phyloP scores from a whole-genome alignment of 2,888 invertebrate genomes.

The Plusia festucae region DNA sequence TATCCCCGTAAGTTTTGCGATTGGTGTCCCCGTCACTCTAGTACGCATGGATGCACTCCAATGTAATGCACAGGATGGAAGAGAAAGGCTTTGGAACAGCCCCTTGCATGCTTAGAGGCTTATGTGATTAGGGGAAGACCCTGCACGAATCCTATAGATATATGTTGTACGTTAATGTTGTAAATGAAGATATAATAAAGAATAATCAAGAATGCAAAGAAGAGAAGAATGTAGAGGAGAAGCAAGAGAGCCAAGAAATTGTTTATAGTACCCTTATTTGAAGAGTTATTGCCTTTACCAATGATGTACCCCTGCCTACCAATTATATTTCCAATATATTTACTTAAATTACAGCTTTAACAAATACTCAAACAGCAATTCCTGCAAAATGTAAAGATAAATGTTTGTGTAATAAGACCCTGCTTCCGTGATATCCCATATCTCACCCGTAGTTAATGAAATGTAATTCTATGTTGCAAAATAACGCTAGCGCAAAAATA shows the following conservation, averaged over 20 bases:
- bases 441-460: neutral
- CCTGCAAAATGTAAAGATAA: neutral
- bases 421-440: neutral
- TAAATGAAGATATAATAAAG: conserved; percentile 52
- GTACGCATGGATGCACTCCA: conserved; percentile 85
- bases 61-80: conserved; percentile 70
- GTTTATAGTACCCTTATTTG: conserved; percentile 19
- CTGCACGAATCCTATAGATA: conserved; percentile 85
- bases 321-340: conserved; percentile 16
- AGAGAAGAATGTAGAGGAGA: conserved; percentile 46
- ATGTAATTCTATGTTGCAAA: conserved; percentile 1
- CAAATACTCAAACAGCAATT: conserved; percentile 3
- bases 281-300: conserved; percentile 19
- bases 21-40: conserved; percentile 86
- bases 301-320: conserved; percentile 19
- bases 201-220: conserved; percentile 49
- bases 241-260: conserved; percentile 39
- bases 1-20: conserved; percentile 81
- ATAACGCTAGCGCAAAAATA: neutral
- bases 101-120: conserved; percentile 88
- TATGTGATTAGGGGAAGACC: conserved; percentile 82
- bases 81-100: conserved; percentile 84
- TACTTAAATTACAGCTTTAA: conserved; percentile 13
- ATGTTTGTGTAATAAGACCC: conserved; percentile 4
- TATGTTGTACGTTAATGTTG: conserved; percentile 70